These are phyloP conservation scores for Saguinus midas DNA, from an alignment of 2,113 vertebrate genomes.

Conservation along the genomic window DNA sequence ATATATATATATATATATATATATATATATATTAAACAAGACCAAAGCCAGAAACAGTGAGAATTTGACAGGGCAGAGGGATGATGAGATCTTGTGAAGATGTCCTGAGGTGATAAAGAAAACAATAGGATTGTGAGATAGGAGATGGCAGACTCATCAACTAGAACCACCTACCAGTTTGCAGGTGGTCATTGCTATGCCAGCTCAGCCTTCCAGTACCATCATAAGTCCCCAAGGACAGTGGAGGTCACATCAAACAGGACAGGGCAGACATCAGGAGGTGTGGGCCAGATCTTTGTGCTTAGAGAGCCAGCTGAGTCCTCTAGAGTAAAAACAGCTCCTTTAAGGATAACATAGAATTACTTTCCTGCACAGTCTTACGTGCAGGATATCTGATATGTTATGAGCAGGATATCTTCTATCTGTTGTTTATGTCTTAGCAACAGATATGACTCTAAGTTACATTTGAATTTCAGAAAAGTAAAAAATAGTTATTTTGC, in stretches of 20 bases:
- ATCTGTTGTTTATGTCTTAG: not conserved
- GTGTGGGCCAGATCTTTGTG: not conserved
- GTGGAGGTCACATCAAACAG: rapidly evolving
- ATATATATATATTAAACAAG: not conserved
- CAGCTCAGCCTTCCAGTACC: not conserved
- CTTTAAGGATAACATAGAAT: not conserved
- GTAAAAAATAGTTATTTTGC: not conserved
- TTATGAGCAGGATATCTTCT: not conserved
- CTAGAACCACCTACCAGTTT: not conserved
- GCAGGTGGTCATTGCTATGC: too few relatives aligned
- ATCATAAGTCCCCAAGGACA: not conserved
- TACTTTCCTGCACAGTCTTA: not conserved
- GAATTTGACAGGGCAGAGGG: not conserved
- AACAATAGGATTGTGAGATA: not conserved
- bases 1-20: too few relatives aligned
- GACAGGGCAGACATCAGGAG: not conserved
- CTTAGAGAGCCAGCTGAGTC: not conserved
- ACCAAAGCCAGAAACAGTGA: not conserved
- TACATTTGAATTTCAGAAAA: not conserved
- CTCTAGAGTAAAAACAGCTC: not conserved
- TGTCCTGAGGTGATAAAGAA: not conserved
- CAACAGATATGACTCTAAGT: not conserved
- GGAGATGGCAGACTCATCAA: not conserved
- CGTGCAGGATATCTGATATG: not conserved
- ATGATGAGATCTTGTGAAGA: too few relatives aligned